Base-by-base conservation (phyloP, 2,113 vertebrate species). In the Trematocara macrostoma region DNA sequence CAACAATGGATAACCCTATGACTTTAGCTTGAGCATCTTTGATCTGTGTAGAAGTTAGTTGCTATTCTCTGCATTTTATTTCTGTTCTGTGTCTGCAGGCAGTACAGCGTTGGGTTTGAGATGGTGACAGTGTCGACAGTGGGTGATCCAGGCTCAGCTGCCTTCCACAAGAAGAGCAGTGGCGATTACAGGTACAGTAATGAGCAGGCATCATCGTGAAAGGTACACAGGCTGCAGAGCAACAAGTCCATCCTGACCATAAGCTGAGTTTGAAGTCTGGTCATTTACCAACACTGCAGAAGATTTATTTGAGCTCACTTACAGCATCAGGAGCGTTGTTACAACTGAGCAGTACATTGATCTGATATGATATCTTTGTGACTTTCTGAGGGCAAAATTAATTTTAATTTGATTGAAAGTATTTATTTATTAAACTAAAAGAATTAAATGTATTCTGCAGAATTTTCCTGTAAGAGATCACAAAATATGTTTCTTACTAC, bases 51-150 rank as follows among this genome's bases (percentile, higher is more conserved):
- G 15, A 38, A 15, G 38, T 47, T 7, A 31, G 34, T 69, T 3
- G 2, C 74, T 8, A n/a, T 8, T 20, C n/a, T 9, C 76, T 23
- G 4, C 20, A 2, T 83, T 11, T 38, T 20, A 38, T 51, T 16
- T 45, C 3, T 67, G 10, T 8, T 78, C 20, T 55, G 64, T 64
- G 56, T 82, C 8, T 87, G 42, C 81, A 95, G 95, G 81, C 94
- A 98, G 74, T 99, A 99, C 91, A 99, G 98, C 0, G 98, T 99
- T 47, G 98, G 98, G 0, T 98, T 99, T 94, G 99, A 99, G 87
- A 93, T 99, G 31, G 11, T 99, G 83, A 96, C 94, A 0, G 97
- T 99, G 71, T 99, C 98, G 0, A 81, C 94, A 38, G 89, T 93
- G 23, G 97, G 96, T 69, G 98, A 99, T 51, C 92, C 97, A 3